Evolutionary conservation across 1,140 invertebrate species (phyloP).

Genomic region (Lepidurus couesii): DNA sequence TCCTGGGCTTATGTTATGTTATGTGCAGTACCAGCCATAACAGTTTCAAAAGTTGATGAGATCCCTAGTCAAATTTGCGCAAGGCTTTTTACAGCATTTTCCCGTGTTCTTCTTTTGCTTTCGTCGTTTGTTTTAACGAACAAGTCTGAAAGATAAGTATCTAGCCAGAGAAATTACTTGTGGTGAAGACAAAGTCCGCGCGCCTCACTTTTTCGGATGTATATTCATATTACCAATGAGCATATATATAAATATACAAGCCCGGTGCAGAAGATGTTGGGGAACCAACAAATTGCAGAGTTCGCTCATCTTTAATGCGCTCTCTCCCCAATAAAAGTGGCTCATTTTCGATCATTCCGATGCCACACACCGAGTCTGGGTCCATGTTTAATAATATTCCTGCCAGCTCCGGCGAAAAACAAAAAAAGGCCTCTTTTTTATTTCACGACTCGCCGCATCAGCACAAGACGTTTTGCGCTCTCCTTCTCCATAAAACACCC

Average conservation of each 20-base stretch:
- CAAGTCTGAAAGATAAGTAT: not conserved
- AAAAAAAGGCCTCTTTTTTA: conserved; percentile 14
- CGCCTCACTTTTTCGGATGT: not conserved
- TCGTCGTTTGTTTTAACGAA: not conserved
- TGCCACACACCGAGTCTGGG: conserved; percentile 12
- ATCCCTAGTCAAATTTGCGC: not conserved
- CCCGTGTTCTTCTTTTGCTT: not conserved
- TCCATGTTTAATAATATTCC: not conserved
- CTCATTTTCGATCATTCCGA: conserved; percentile 19
- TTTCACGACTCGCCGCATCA: not conserved
- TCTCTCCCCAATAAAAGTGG: conserved; percentile 18
- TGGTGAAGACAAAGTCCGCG: not conserved
- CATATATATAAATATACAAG: not conserved
- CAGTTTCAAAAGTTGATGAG: conserved; percentile 1
- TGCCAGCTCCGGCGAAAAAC: not conserved
- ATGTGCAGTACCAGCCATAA: conserved; percentile 1
- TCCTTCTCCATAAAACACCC: conserved; percentile 1
- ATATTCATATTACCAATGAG: not conserved
- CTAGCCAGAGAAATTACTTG: not conserved
- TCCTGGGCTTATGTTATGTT: not conserved
- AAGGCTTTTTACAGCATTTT: not conserved
- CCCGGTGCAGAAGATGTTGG: not conserved
- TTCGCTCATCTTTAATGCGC: not conserved
- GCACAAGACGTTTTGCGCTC: not conserved
- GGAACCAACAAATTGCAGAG: not conserved